Percentiles rank a stretch among this genome's conserved stretches.
Conservation (phyloP, 2,797 vertebrate species). For the Ctenosaura bakeri region DNA sequence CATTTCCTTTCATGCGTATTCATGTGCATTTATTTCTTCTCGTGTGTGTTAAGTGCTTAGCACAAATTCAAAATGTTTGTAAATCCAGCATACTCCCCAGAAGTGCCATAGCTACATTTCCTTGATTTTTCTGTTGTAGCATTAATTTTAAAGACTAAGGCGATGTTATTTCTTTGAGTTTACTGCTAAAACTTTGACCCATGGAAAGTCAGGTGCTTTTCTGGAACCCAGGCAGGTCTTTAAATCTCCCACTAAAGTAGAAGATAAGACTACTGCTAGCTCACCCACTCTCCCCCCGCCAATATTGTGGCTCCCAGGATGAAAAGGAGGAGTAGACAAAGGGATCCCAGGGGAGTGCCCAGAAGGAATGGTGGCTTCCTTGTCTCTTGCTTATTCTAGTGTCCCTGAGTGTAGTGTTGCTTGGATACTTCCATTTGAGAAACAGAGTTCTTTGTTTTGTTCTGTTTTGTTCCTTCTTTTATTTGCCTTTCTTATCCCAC, state of each 20-base stretch:
- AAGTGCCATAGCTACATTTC: conserved; percentile 31
- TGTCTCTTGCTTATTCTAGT: not conserved
- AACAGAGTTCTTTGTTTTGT: not conserved
- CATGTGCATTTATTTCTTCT: conserved; percentile 36
- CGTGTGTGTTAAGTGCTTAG: not conserved
- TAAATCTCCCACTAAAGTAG: not conserved
- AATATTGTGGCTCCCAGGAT: not conserved
- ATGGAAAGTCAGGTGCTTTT: not conserved
- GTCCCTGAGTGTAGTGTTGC: too few relatives aligned
- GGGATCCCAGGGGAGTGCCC: too few relatives aligned
- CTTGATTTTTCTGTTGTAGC: conserved; percentile 20
- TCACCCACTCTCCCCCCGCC: not conserved
- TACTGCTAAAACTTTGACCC: not conserved
- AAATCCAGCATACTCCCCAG: not conserved
- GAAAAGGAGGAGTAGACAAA: not conserved
- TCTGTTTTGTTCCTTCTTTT: not conserved
- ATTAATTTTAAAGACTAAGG: not conserved
- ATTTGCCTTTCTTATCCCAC: not conserved
- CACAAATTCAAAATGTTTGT: conserved; percentile 19
- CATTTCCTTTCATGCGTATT: conserved; percentile 35
- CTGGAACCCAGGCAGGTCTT: not conserved
- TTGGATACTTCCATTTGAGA: not conserved
- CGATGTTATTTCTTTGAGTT: conserved; percentile 42
- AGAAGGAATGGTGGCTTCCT: not conserved
- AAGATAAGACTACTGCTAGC: too few relatives aligned